Evolutionary conservation across 2,797 vertebrate species (phyloP), one percentile per base, ranked within the genome.

Genomic region (Rhincodon typus): DNA sequence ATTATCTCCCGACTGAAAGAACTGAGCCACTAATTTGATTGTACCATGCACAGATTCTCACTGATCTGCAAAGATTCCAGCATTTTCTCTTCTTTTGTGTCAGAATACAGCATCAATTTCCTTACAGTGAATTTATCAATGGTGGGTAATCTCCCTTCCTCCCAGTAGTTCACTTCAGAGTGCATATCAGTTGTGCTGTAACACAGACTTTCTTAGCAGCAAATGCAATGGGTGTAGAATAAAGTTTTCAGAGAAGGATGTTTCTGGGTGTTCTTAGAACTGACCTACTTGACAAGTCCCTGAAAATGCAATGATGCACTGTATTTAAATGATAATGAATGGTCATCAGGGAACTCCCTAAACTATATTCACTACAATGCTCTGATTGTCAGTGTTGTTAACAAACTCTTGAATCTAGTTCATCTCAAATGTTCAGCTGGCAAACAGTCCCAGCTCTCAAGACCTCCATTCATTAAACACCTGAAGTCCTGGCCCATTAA

Each of bases 131-230:
- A 38, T 93, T 66, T 38, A 93, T 7, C 62, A 93, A 93, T 12
- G 67, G 21, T 21, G 7, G 62, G 67, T 69, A 21, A 66, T 38
- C 82, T 84, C 42, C 82, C 82, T 42, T 84, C 90, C 62, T 69
- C 90, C 7, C 34, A 38, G n/a, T 10, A 93, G 62, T 93, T 93
- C 19, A 67, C 2, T 7, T 84, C 38, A 42, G 38, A 25, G 82
- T 13, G 46, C 38, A 93, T 93, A 93, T 93, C 90, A 93, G 66
- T 69, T 93, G 62, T 93, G n/a, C 90, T 93, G 90, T 93, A 69
- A 69, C 62, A 69, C 90, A 93, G 42, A 12, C 62, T 69, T 69
- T 93, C 90, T 38, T 69, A 62, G 90, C 90, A 93, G 90, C 3
- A 21, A 93, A 42, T 69, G 67, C 62, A 93, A 93, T 93, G 90